Evolutionary conservation across 2,797 vertebrate genomes (phyloP).

Genomic region (Moxostoma hubbsi): DNA sequence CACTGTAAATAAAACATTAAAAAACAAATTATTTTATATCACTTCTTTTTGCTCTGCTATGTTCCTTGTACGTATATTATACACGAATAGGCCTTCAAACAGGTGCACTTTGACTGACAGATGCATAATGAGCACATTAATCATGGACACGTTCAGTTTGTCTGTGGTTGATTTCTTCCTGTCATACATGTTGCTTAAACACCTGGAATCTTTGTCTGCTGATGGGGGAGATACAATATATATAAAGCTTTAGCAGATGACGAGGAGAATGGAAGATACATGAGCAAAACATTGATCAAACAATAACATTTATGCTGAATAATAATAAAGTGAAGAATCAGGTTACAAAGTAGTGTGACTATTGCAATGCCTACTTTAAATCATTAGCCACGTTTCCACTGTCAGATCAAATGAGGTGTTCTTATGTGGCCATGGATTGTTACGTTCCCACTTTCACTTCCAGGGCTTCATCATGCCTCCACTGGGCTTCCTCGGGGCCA

Average conservation of each 20-base stretch:
- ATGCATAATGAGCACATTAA: conserved; percentile 53
- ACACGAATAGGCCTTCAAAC: not conserved
- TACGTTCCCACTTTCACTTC: no score
- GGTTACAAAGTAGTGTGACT: not conserved
- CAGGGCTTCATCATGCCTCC: no score
- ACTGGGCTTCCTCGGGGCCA: no score
- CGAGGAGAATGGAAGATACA: not conserved
- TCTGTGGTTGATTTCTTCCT: conserved; percentile 11
- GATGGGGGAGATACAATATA: not conserved
- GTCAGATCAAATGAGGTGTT: no score
- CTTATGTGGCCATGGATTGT: no score
- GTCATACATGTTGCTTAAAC: not conserved
- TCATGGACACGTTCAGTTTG: conserved; percentile 25
- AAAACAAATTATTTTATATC: not conserved
- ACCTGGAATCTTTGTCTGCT: conserved; percentile 3
- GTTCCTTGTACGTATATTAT: no score
- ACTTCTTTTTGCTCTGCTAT: not conserved
- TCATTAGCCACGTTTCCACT: no score
- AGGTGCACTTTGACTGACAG: conserved; percentile 6
- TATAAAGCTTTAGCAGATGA: not conserved
- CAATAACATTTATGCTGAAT: not conserved
- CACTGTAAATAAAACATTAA: not conserved
- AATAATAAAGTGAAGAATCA: not conserved
- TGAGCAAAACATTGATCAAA: not conserved
- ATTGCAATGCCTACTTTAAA: not conserved